Evolutionary conservation across 2,888 invertebrate genomes (phyloP).

Genomic region (Helicoverpa assulta): DNA sequence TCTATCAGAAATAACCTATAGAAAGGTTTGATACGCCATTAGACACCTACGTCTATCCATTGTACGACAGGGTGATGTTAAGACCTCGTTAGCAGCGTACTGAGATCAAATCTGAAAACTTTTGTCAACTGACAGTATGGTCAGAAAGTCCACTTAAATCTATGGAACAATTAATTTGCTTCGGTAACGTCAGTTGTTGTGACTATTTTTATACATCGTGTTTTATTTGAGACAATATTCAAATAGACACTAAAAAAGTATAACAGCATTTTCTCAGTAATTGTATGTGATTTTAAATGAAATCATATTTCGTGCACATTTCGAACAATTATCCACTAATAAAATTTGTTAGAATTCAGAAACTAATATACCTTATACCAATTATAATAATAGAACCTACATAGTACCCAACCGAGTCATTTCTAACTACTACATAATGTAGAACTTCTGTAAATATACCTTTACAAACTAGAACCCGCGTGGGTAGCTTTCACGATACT

Average conservation of each 20-base stretch:
- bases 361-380: too few species aligned
- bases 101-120: constrained; percentile 11
- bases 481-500: constrained; percentile 3
- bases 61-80: background rate
- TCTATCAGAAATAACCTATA: constrained; percentile 1
- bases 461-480: background rate
- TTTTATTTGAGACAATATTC: too few species aligned
- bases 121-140: background rate
- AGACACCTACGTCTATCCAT: background rate
- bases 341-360: too few species aligned
- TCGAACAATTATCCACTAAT: too few species aligned
- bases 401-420: too few species aligned
- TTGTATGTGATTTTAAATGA: too few species aligned
- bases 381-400: too few species aligned
- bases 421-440: background rate
- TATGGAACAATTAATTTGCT: background rate
- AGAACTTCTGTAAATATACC: background rate
- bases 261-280: too few species aligned
- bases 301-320: too few species aligned
- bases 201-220: too few species aligned
- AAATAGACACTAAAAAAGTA: too few species aligned
- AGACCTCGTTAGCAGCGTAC: constrained; percentile 28
- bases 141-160: constrained; percentile 1
- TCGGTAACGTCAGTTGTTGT: too few species aligned
- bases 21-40: background rate